These are phyloP conservation scores for Dryomyza anilis DNA, from an alignment of 2,888 invertebrate genomes.

Conservation along the genomic window DNA sequence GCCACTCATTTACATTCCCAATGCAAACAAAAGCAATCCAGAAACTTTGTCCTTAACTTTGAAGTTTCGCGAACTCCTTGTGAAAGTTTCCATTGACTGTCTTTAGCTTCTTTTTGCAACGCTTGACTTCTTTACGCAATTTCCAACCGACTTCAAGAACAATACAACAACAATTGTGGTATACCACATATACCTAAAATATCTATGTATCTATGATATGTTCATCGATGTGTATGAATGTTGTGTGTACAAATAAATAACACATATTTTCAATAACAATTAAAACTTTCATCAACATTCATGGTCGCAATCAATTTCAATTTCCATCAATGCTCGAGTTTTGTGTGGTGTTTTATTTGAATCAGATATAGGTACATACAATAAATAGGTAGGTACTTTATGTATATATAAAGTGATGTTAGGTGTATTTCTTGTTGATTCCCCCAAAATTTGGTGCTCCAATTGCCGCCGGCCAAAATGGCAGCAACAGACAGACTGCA, in stretches of 20 bases:
- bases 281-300: slow-evolving; percentile 42
- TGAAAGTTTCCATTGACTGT: neutral
- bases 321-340: slow-evolving; percentile 28
- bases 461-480: neutral
- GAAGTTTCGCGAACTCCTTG: neutral
- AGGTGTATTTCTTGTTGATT: too few species aligned
- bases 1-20: slow-evolving; percentile 16
- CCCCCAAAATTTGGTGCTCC: too few species aligned
- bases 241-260: slow-evolving; percentile 12
- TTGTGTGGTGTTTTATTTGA: too few species aligned
- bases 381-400: too few species aligned
- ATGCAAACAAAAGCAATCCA: neutral
- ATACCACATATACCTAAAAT: too few species aligned
- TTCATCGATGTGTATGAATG: neutral
- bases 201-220: neutral
- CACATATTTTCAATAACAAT: slow-evolving; percentile 36
- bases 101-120: neutral
- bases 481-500: neutral
- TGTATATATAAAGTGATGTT: too few species aligned
- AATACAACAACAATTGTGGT: slow-evolving; percentile 9
- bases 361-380: too few species aligned
- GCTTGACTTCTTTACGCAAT: neutral
- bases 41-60: slow-evolving; percentile 12
- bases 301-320: slow-evolving; percentile 41
- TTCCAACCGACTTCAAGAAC: slow-evolving; percentile 1